Percentiles rank a stretch among this genome's conserved stretches.
Evolutionary conservation across 2,888 invertebrate genomes (phyloP).

Genomic region (Agrochola lychnidis): DNA sequence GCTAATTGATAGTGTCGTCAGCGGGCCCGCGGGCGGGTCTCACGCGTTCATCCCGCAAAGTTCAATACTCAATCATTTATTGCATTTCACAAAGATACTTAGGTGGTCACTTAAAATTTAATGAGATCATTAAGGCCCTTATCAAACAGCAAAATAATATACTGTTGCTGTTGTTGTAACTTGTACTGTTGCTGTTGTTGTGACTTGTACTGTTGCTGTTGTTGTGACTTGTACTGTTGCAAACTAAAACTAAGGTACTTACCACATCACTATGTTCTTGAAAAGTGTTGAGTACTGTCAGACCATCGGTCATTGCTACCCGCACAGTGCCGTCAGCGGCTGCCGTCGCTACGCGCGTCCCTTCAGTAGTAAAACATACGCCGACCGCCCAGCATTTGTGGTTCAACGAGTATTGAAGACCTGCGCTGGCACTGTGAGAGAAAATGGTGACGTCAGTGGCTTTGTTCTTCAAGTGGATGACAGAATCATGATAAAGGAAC

Average conservation of each 20-base stretch:
- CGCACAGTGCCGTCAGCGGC: slow-evolving; percentile 97
- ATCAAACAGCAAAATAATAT: no score
- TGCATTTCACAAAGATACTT: no score
- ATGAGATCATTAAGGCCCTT: no score
- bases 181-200: not conserved
- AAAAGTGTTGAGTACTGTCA: slow-evolving; percentile 96
- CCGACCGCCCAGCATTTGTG: slow-evolving; percentile 97
- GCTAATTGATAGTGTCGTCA: not conserved
- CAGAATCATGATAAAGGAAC: not conserved
- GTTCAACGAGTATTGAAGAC: slow-evolving; percentile 95
- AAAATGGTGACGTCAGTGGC: slow-evolving; percentile 68
- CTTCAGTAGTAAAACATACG: slow-evolving; percentile 96
- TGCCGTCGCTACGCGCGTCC: slow-evolving; percentile 96
- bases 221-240: not conserved
- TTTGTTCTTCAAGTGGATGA: not conserved
- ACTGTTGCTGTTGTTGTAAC: no score
- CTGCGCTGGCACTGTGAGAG: slow-evolving; percentile 94
- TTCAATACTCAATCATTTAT: not conserved
- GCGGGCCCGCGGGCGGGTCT: not conserved
- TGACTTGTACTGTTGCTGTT: no score
- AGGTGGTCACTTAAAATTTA: no score
- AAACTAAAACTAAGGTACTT: slow-evolving; percentile 53
- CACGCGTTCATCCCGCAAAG: not conserved
- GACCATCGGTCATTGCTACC: slow-evolving; percentile 95
- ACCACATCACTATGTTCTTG: slow-evolving; percentile 97